These are phyloP conservation scores for Myoxocephalus aenaeus DNA, from an alignment of 2,797 vertebrate species.

Conservation along the genomic window DNA sequence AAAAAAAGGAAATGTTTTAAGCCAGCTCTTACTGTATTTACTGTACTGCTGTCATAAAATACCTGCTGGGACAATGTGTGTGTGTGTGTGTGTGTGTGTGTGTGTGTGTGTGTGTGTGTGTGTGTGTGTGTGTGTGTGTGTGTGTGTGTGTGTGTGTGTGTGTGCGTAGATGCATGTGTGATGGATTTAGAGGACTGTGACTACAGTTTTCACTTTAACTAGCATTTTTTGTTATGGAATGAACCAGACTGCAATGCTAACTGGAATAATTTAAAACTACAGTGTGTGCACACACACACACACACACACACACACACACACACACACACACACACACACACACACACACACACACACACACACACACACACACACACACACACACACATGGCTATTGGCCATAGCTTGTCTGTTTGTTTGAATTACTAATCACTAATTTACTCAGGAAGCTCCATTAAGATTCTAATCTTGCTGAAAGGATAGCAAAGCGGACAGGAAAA, in stretches of 20 bases:
- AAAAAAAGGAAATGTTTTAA: conserved; percentile 25
- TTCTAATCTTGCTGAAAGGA: conserved; percentile 76
- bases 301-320: conserved; percentile 18
- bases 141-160: conserved; percentile 9
- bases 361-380: conserved; percentile 7
- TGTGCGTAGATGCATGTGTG: not conserved
- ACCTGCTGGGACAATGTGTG: conserved; percentile 33
- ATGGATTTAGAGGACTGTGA: not conserved
- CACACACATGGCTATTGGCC: conserved; percentile 32
- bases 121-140: conserved; percentile 16
- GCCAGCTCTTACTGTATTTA: conserved; percentile 22
- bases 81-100: conserved; percentile 19
- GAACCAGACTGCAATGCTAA: not conserved
- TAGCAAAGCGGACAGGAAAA: conserved; percentile 68
- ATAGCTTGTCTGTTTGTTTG: conserved; percentile 81
- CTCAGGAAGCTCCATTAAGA: conserved; percentile 83
- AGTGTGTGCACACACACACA: not conserved
- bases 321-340: conserved; percentile 11
- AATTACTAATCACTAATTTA: conserved; percentile 83
- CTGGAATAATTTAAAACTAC: conserved; percentile 14
- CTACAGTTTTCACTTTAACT: conserved; percentile 3
- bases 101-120: not conserved
- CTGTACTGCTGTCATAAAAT: conserved; percentile 42
- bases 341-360: conserved; percentile 13
- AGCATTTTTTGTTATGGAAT: not conserved